Conservation (phyloP, 1,140 invertebrate species). For the Bombus waltoni region DNA sequence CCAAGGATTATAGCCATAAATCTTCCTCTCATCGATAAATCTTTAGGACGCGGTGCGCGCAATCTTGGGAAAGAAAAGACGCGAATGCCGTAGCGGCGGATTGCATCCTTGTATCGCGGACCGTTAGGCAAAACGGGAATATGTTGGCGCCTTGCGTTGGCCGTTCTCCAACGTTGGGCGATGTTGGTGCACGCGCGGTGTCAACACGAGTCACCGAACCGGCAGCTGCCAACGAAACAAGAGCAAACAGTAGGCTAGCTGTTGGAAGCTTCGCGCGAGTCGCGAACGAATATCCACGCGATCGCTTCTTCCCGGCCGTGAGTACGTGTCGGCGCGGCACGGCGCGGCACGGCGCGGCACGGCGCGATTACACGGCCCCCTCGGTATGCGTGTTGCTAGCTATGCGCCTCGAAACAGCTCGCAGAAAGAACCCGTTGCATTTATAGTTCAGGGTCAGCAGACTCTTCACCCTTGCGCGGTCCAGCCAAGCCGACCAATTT, state of each 20-base stretch:
- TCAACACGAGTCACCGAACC: conserved; percentile 57
- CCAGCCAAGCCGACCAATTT: conserved; percentile 50
- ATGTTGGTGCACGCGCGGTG: conserved; percentile 52
- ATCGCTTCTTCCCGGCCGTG: conserved; percentile 17
- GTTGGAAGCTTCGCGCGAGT: not conserved
- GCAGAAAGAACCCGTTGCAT: conserved; percentile 64
- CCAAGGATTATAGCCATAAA: too few species aligned
- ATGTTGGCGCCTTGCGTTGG: conserved; percentile 75
- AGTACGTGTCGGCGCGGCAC: conserved; percentile 21
- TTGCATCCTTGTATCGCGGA: conserved; percentile 58
- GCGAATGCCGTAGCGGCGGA: not conserved
- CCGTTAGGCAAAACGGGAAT: conserved; percentile 72
- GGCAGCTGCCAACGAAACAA: conserved; percentile 36
- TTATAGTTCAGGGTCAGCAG: conserved; percentile 76
- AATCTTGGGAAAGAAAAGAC: not conserved
- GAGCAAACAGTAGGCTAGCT: conserved; percentile 16
- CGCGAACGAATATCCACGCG: conserved; percentile 27
- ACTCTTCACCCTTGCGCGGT: conserved; percentile 42
- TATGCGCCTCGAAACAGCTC: conserved; percentile 48
- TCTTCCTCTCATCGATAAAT: not conserved
- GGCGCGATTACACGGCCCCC: too few species aligned
- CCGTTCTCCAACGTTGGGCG: conserved; percentile 57
- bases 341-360: not conserved
- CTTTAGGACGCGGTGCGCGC: not conserved
- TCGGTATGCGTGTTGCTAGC: conserved; percentile 27